Conservation (phyloP, 2,797 vertebrate genomes). For the Schizopygopsis malacanthus region DNA sequence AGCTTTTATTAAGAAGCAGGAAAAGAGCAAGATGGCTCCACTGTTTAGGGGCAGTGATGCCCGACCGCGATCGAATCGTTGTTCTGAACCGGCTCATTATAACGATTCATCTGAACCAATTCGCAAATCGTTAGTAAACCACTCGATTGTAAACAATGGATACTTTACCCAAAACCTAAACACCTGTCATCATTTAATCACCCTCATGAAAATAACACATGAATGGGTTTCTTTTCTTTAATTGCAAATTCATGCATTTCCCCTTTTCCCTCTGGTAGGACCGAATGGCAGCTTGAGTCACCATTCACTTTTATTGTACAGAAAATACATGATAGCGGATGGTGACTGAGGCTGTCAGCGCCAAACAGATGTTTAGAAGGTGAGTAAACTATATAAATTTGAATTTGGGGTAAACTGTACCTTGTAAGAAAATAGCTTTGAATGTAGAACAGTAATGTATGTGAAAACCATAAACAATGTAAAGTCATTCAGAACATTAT, state of each 20-base stretch:
- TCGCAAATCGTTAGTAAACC: background rate
- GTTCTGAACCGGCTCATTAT: background rate
- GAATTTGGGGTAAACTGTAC: background rate
- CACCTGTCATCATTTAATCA: background rate
- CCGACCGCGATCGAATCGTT: slow-evolving; percentile 5
- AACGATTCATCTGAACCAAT: background rate
- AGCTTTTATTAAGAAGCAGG: background rate
- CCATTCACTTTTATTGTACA: background rate
- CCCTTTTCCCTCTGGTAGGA: too few species aligned
- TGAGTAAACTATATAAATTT: background rate
- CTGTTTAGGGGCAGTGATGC: slow-evolving; percentile 21
- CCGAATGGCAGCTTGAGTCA: background rate
- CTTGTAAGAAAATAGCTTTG: background rate
- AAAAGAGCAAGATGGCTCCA: slow-evolving; percentile 61
- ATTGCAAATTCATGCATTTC: too few species aligned
- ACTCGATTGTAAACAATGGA: background rate
- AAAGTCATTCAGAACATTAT: background rate
- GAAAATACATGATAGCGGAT: background rate
- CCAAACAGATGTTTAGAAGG: background rate
- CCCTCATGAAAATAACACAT: background rate
- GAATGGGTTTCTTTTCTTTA: background rate
- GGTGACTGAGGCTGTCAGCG: background rate
- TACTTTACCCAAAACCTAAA: background rate
- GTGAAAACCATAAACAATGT: background rate
- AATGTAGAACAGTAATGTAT: background rate